Evolutionary conservation across 2,888 invertebrate species (phyloP).

Genomic region (Hermodice carunculata): DNA sequence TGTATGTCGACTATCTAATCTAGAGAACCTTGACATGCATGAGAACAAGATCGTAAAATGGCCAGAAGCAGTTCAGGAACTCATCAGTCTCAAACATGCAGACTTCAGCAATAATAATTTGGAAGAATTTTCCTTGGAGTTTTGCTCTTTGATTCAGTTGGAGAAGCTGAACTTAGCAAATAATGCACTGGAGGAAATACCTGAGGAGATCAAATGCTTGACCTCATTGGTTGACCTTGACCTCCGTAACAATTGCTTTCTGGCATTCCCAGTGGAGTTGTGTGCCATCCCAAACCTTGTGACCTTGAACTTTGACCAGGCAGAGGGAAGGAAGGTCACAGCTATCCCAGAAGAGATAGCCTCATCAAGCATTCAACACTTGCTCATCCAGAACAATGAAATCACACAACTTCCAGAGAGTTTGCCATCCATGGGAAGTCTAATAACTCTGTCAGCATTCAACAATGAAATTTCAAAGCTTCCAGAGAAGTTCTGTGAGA

Average conservation of each 20-base stretch:
- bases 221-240: slow-evolving; percentile 48
- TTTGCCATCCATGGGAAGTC: slow-evolving; percentile 52
- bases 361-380: slow-evolving; percentile 45
- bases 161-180: slow-evolving; percentile 51
- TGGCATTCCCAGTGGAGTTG: slow-evolving; percentile 59
- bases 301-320: slow-evolving; percentile 56
- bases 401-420: slow-evolving; percentile 53
- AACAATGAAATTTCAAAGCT: slow-evolving; percentile 52
- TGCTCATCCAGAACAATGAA: slow-evolving; percentile 58
- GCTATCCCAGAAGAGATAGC: slow-evolving; percentile 48
- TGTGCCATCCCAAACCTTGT: slow-evolving; percentile 55
- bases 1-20: slow-evolving; percentile 45
- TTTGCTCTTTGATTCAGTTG: slow-evolving; percentile 48
- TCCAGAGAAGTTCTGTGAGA: slow-evolving; percentile 50
- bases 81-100: slow-evolving; percentile 48
- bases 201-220: slow-evolving; percentile 85
- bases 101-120: slow-evolving; percentile 51
- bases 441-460: slow-evolving; percentile 53
- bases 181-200: slow-evolving; percentile 51
- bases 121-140: slow-evolving; percentile 45
- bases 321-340: slow-evolving; percentile 51
- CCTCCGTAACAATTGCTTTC: slow-evolving; percentile 60
- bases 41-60: slow-evolving; percentile 49
- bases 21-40: slow-evolving; percentile 48
- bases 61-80: slow-evolving; percentile 48